phyloP scores from a whole-genome alignment of 2,113 vertebrate species.

The Xenopus tropicalis region UCB_Xtro_10.0 CM004448.2:129546001-129546500 shows the following conservation, averaged over 20 bases:
- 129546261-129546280: constrained; percentile 31
- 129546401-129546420: not conserved
- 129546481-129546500: too few relatives aligned
- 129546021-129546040: not conserved
- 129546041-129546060: constrained; percentile 26
- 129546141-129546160: not conserved
- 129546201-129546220: constrained; percentile 28
- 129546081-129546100: constrained; percentile 1
- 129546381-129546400: not conserved
- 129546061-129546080: constrained; percentile 21
- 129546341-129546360: constrained; percentile 22
- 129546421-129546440: too few relatives aligned
- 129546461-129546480: too few relatives aligned
- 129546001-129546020: constrained; percentile 16
- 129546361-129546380: constrained; percentile 10
- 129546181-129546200: constrained; percentile 24
- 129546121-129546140: constrained; percentile 39
- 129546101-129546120: constrained; percentile 40
- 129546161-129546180: constrained; percentile 12
- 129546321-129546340: constrained; percentile 26
- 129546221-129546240: constrained; percentile 21
- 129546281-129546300: constrained; percentile 2
- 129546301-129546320: constrained; percentile 19
- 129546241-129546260: constrained; percentile 37
- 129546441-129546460: too few relatives aligned